Base-by-base conservation (phyloP, 2,113 vertebrate genomes). In the Hydrochoerus hydrochaeris region DNA sequence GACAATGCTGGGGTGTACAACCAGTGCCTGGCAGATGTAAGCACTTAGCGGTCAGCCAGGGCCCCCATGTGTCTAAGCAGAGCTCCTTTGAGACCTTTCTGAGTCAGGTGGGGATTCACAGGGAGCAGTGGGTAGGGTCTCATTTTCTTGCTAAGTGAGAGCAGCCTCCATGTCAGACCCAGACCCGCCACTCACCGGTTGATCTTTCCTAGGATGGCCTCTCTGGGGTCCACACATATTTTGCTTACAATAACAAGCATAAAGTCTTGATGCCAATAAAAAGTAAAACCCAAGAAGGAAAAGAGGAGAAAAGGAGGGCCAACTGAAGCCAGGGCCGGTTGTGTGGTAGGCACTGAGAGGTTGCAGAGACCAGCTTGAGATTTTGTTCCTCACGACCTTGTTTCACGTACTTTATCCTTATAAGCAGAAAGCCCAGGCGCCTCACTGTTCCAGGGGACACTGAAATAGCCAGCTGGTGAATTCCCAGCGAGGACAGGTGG, bases 31-130 rank as follows among this genome's bases (percentile, higher is more conserved):
- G 60, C 5, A 5, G 62, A 38, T 0, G 41, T 0, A 22, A 7
- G 83, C 32, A 2, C 63, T 49, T 35, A 2, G 6, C 7, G 10
- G 32, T 1, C 44, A 3, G 4, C 1, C 0, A 6, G 8, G 0
- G 5, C 26, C 2, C 0, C 10, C 0, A 7, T 0, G 32, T 26
- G 67, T 17, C n/a, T 1, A 0, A 0, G 1, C 22, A 0, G 0
- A 7, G 2, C 16, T 7, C 41, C 9, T 54, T 22, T 0, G 1
- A 1, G 8, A 10, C 35, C 73, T 32, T 30, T 26, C 32, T 30
- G 92, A 12, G 35, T 9, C 5, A 6, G 30, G 1, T 0, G 11
- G 2, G 44, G 14, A 60, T 22, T 20, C 58, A 0, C 17, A 1
- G 35, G 16, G 10, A 60, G 32, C 24, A 1, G 1, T 3, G 5